These are phyloP conservation scores for Bubo bubo DNA, from an alignment of 2,113 vertebrate species.

Conservation along the genomic window DNA sequence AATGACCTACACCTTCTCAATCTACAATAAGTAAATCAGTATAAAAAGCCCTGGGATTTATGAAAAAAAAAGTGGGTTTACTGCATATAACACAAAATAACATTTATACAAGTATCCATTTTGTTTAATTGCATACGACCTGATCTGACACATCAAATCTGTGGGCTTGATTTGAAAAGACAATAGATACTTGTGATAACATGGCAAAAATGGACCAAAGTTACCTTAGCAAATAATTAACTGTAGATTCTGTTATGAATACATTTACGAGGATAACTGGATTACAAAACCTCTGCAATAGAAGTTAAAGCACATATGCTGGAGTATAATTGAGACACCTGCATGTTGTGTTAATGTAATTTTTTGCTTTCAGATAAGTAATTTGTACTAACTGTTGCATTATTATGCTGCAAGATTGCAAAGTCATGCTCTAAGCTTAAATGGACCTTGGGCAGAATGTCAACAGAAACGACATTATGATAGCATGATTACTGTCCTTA, in stretches of 20 bases:
- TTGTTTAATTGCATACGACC: neutral
- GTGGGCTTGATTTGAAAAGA: neutral
- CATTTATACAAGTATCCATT: neutral
- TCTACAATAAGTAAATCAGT: neutral
- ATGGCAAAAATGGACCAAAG: neutral
- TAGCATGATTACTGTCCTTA: neutral
- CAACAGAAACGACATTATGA: neutral
- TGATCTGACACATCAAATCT: neutral
- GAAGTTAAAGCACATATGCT: neutral
- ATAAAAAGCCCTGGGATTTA: neutral
- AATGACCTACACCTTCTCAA: neutral
- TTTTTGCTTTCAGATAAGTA: conserved; percentile 11
- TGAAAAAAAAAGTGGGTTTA: neutral
- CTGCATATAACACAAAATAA: neutral
- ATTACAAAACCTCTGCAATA: conserved; percentile 15
- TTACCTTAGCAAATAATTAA: conserved; percentile 38
- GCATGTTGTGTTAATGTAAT: neutral
- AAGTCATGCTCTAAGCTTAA: neutral
- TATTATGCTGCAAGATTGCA: neutral
- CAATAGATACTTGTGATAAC: neutral
- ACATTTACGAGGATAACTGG: neutral
- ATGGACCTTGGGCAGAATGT: neutral
- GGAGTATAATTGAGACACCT: conserved; percentile 2
- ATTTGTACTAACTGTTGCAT: neutral
- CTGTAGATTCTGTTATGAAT: neutral